Percentiles rank a stretch among this genome's conserved stretches.
Conservation (phyloP, 2,888 invertebrate genomes). For the Chalcosyrphus nemorum region DNA sequence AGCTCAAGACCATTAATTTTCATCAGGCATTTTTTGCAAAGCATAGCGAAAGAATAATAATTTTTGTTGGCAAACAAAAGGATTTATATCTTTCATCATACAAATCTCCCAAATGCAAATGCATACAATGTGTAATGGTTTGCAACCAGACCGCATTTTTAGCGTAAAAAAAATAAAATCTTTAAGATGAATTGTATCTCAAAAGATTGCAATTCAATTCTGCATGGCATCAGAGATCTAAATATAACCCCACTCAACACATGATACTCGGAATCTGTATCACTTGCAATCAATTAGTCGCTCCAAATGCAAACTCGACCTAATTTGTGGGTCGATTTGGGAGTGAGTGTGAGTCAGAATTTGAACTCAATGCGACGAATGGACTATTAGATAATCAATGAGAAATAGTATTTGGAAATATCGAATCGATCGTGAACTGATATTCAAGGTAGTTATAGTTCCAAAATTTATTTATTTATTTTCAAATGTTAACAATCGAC, state of each 20-base stretch:
- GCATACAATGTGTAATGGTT: conserved; percentile 11
- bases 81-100: background rate
- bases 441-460: background rate
- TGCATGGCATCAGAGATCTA: conserved; percentile 54
- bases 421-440: background rate
- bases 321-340: conserved; percentile 47
- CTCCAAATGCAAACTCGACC: conserved; percentile 50
- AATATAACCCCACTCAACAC: conserved; percentile 46
- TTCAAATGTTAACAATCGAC: conserved; percentile 25
- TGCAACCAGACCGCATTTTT: conserved; percentile 6
- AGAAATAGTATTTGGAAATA: background rate
- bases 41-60: conserved; percentile 8
- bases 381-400: background rate
- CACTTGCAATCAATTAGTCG: conserved; percentile 59
- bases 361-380: background rate
- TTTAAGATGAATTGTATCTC: conserved; percentile 11
- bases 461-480: conserved; percentile 27
- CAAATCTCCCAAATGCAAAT: conserved; percentile 8
- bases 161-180: background rate
- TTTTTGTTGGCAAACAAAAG: conserved; percentile 56
- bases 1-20: conserved; percentile 53
- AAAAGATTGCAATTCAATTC: conserved; percentile 1
- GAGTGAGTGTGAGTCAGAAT: background rate
- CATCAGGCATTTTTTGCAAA: background rate
- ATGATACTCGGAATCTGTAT: conserved; percentile 22